A percentile compares a stretch with the other conserved stretches of the same genome.
Evolutionary conservation across 2,797 vertebrate species (phyloP).

Genomic region (Synaphobranchus kaupii): DNA sequence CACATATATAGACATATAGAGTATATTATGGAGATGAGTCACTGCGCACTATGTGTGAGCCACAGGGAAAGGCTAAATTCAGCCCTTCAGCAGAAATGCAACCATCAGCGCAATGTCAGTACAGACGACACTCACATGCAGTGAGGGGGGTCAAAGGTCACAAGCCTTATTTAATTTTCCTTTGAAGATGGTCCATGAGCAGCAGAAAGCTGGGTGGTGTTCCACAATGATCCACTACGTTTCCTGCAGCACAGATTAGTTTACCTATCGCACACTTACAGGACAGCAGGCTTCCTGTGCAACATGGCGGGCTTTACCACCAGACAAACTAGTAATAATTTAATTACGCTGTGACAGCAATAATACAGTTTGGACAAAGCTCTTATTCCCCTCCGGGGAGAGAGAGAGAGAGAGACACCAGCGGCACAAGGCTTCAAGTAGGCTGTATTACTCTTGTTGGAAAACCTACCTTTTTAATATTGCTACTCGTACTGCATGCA

Average conservation of each 20-base stretch:
- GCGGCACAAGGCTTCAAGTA: slow-evolving; percentile 78
- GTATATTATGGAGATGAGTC: no score
- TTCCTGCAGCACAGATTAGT: background rate
- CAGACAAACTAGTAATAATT: slow-evolving; percentile 81
- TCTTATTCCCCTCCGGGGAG: slow-evolving; percentile 75
- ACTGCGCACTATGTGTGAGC: no score
- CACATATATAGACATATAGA: no score
- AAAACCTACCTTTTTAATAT: slow-evolving; percentile 87
- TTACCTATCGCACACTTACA: background rate
- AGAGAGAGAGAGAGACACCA: slow-evolving; percentile 73
- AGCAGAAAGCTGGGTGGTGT: background rate
- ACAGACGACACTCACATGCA: background rate
- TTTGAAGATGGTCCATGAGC: background rate
- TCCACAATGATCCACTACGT: background rate
- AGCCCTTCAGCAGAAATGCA: background rate
- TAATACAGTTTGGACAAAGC: slow-evolving; percentile 73
- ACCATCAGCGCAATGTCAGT: background rate
- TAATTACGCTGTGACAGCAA: slow-evolving; percentile 78
- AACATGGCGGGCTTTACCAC: slow-evolving; percentile 41
- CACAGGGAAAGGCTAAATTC: background rate
- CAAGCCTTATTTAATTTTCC: background rate
- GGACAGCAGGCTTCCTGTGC: background rate
- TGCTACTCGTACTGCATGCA: slow-evolving; percentile 85
- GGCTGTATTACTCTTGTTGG: slow-evolving; percentile 80
- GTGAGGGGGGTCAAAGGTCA: no score